Base-by-base conservation (phyloP, 2,888 invertebrate species). In the Minunthozetes semirufus region DNA sequence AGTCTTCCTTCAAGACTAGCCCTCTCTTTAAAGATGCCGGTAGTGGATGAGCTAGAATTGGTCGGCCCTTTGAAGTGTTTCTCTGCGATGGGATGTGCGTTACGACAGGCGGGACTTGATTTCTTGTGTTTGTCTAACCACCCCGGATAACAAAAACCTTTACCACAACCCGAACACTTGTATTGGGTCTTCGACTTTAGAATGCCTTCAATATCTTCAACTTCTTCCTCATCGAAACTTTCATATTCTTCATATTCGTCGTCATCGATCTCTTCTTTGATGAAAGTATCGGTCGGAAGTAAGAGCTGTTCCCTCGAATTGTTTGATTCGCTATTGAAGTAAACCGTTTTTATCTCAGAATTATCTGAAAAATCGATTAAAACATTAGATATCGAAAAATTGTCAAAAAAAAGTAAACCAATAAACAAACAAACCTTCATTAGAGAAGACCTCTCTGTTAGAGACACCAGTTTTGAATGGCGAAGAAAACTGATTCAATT, bases 51-150 rank as follows among this genome's bases (percentile, higher is more conserved):
- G 9, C 15, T 11, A 15, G 3, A 25, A 3, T 8, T 19, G 3
- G 42, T n/a, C 19, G 15, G 13, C 66, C 42, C 33, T 66, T 13
- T 38, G n/a, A 59, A 27, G 42, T 42, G 13, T 6, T 19, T 56
- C 11, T 56, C 29, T 5, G 27, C 8, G 29, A 33, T 19, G 15
- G 70, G 15, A 6, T 48, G 46, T 19, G 70, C 70, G 48, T 70
- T 25, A 22, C 42, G 70, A 70, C 70, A 48, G 15, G 11, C 22
- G 25, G 70, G 48, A 48, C 25, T 48, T 15, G 46, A 11, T 17
- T 53, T 53, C 25, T 72, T 72, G 48, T 72, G 72, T n/a, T 53
- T 72, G 42, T 53, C 72, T 25, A 72, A 17, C 72, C 72, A 72
- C 15, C 72, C 72, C 1, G 50, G 25, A 56, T 53, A 72, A 22